Evolutionary conservation across 2,113 vertebrate species (phyloP), one percentile per base, ranked within the genome.

Genomic region (Opisthocomus hoazin): DNA sequence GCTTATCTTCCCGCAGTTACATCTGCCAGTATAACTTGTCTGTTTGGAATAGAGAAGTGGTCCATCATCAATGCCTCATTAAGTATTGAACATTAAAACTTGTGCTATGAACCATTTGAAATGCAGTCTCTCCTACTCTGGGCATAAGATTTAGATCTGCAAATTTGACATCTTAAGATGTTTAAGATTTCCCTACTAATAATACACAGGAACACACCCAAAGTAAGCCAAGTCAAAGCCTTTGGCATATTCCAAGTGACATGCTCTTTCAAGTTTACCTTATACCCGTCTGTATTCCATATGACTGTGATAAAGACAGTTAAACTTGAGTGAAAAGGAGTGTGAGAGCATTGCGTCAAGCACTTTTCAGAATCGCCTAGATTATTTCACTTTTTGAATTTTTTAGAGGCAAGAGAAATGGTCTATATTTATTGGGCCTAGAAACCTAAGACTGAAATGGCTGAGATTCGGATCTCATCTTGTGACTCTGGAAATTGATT

Each of bases 51-150:
- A 34, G 27, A 74, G 57, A 92, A 89, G 61, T 77, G 43, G 69
- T n/a, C 90, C 65, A 70, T 82, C 73, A 78, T 89, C 32, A 77
- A 39, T 60, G 63, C 41, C 83, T 96, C 81, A 56, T 73, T 88
- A 90, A 58, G 30, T 74, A 74, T 48, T 74, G 69, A 43, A 21
- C 71, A 43, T 15, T 77, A 20, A 92, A 89, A 74, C n/a, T 41
- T 84, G 60, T 37, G n/a, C 20, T 26, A 32, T 17, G 29, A 90
- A 10, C 34, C 26, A 41, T 68, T 80, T 69, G 58, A 91, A 95
- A 83, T n/a, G 22, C 36, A 66, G 5, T 91, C 94, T 76, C 50
- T 76, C 29, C 39, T 73, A 46, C 45, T 75, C 51, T 10, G 11
- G 66, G 36, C 74, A 6, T 46, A 66, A 46, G 58, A 82, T 54